Base-by-base conservation (phyloP, 2,113 vertebrate species). In the Toxotes jaculatrix region DNA sequence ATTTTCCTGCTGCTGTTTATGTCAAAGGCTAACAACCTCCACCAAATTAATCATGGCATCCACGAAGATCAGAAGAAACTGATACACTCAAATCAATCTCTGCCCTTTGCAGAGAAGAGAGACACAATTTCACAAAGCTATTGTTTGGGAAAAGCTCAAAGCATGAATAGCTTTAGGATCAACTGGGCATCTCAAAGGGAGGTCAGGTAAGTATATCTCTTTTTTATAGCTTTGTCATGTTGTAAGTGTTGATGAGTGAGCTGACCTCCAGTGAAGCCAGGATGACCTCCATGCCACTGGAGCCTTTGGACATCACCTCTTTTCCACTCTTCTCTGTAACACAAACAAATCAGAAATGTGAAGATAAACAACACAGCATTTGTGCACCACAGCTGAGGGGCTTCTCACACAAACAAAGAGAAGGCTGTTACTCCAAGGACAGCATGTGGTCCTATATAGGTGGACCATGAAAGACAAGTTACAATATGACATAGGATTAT, bases 251-350 rank as follows among this genome's bases (percentile, higher is more conserved):
- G 27, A 60, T 56, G 43, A 32, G 40, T 78, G 63, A 55, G 12
- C 85, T 92, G 92, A 99, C 98, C 97, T 99, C 96, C 86, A 99
- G 91, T 4, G 98, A 97, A 78, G 96, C 91, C 19, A 99, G 86
- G 23, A 99, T 95, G 89, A 98, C 90, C 87, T 99, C 98, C 94
- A 99, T 96, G 85, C 96, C 98, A 84, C 93, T 96, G 82, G 97
- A 98, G 74, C 97, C 97, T 94, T 98, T 99, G 76, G 97, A 96
- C 91, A 96, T 98, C 89, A 99, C 96, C 89, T 99, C 98, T 89
- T 97, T 99, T 79, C 93, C 96, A n/a, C 95, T 97, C 95, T 97
- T 99, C 95, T 99, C 98, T 99, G 93, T 61, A 96, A 95, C 63
- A 84, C 65, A 91, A 84, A 74, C 1, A 65, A 36, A 34, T 64